Evolutionary conservation across 2,797 vertebrate genomes (phyloP).

Genomic region (Coreius guichenoti): DNA sequence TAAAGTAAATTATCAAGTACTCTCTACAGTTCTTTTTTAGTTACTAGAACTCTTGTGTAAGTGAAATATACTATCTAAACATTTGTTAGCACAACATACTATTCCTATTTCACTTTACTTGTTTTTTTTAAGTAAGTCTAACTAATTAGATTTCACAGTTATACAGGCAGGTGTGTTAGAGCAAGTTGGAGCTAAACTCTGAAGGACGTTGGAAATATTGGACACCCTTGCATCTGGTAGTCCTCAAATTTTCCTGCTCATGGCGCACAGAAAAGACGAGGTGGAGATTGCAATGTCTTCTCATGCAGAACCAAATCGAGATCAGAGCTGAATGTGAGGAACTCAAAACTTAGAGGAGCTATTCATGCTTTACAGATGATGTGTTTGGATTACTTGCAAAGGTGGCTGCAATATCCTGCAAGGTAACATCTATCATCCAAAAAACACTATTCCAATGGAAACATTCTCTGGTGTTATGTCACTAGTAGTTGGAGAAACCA

Average conservation of each 20-base stretch:
- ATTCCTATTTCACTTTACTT: too few relatives aligned
- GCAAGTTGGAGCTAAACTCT: neutral
- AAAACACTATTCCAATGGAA: slow-evolving; percentile 39
- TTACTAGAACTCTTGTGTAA: too few relatives aligned
- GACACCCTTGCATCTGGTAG: neutral
- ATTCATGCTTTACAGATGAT: neutral
- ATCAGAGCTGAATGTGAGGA: neutral
- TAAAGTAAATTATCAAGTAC: too few relatives aligned
- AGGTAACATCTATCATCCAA: slow-evolving; percentile 43
- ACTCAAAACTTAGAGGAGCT: neutral
- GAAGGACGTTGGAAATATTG: neutral
- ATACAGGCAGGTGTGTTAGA: neutral
- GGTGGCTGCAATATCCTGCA: slow-evolving; percentile 6
- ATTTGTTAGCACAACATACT: too few relatives aligned
- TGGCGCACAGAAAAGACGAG: neutral
- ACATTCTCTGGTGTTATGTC: slow-evolving; percentile 15
- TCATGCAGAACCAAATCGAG: neutral
- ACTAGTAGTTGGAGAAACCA: neutral
- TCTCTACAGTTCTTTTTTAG: too few relatives aligned
- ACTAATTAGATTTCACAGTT: too few relatives aligned
- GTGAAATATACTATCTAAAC: too few relatives aligned
- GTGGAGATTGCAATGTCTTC: neutral
- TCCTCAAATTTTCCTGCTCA: neutral
- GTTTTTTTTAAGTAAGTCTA: too few relatives aligned
- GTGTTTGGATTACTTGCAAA: neutral